Conservation (phyloP, 2,113 vertebrate species). For the Australoheros scitulus region DNA sequence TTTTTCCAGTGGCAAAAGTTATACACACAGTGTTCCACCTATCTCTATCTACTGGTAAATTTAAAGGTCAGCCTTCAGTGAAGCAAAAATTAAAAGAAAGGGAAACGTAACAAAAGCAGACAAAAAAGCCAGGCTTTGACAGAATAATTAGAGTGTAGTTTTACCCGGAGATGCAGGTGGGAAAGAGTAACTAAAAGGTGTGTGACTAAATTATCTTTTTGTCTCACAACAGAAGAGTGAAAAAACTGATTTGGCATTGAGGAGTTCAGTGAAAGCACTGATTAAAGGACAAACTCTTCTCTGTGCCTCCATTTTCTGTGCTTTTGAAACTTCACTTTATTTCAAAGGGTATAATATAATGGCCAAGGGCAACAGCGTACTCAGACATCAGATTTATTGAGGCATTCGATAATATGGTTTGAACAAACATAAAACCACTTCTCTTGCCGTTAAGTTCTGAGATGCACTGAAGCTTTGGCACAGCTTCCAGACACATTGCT, state of each 20-base stretch:
- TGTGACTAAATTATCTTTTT: constrained; percentile 59
- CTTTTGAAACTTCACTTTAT: constrained; percentile 61
- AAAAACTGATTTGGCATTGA: constrained; percentile 60
- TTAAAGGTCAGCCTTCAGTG: not conserved
- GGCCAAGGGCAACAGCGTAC: constrained; percentile 59
- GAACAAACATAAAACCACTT: constrained; percentile 59
- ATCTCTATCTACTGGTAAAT: not conserved
- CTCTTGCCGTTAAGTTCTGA: constrained; percentile 46
- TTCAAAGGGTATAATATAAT: constrained; percentile 61
- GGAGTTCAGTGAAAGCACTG: constrained; percentile 52
- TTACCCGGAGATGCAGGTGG: constrained; percentile 22
- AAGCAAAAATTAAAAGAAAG: not conserved
- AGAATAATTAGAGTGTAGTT: constrained; percentile 48
- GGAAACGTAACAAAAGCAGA: constrained; percentile 11
- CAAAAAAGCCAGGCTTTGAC: constrained; percentile 19
- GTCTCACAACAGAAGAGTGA: constrained; percentile 29
- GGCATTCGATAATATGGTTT: constrained; percentile 43
- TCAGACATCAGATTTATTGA: constrained; percentile 62
- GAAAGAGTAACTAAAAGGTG: constrained; percentile 52
- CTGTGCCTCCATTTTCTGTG: constrained; percentile 46
- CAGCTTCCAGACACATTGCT: constrained; percentile 35
- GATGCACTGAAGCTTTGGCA: constrained; percentile 25
- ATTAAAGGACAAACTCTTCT: constrained; percentile 64
- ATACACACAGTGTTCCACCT: not conserved
- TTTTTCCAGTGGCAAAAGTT: not conserved